Percentiles rank a stretch among this genome's conserved stretches.
These are phyloP conservation scores for Atta cephalotes DNA, from an alignment of 1,140 invertebrate species.

Conservation along the genomic window DNA sequence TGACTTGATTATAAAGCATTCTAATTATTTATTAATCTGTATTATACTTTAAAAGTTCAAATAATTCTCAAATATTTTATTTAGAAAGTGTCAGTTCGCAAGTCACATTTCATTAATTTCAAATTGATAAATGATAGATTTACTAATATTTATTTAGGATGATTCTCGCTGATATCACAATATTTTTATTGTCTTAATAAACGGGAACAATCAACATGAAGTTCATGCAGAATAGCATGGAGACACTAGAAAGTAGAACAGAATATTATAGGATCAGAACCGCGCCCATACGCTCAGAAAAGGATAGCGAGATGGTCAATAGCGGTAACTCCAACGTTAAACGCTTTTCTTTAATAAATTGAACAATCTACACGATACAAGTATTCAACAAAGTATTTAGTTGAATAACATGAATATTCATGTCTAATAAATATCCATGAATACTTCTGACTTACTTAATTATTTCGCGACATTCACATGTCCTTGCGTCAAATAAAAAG, in stretches of 20 bases:
- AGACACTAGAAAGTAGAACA: constrained; percentile 42
- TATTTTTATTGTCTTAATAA: background rate
- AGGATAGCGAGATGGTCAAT: constrained; percentile 69
- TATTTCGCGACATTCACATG: background rate
- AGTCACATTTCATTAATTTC: background rate
- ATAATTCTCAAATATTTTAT: background rate
- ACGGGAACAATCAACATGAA: background rate
- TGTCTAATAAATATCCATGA: background rate
- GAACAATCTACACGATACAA: background rate
- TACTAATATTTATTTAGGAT: background rate
- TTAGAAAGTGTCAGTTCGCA: background rate
- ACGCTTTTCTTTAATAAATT: constrained; percentile 34
- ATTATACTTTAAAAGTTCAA: background rate
- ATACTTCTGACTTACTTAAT: background rate
- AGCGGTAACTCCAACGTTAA: constrained; percentile 49
- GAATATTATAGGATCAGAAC: constrained; percentile 70
- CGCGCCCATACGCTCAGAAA: constrained; percentile 80
- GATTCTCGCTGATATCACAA: background rate
- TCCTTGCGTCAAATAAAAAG: background rate
- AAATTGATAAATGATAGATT: background rate
- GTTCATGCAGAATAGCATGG: background rate
- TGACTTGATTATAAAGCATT: background rate
- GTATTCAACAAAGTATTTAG: background rate
- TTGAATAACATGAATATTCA: background rate
- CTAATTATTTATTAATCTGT: constrained; percentile 5